phyloP scores from a whole-genome alignment of 2,113 vertebrate species.

The Butorides virescens region DNA sequence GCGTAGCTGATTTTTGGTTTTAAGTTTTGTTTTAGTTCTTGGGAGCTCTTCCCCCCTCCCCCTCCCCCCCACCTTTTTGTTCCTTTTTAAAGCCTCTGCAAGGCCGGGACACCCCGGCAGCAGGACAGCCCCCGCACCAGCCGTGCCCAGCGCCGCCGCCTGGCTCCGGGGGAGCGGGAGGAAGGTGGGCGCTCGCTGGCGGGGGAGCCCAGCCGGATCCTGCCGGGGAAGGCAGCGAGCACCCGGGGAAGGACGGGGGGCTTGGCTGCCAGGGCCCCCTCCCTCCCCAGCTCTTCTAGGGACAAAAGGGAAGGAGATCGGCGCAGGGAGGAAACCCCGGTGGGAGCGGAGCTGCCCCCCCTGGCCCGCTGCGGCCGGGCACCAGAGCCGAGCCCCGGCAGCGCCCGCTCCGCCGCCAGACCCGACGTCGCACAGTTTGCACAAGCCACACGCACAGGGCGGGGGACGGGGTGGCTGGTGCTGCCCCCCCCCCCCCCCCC shows the following conservation, averaged over 20 bases:
- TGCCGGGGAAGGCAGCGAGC: not conserved
- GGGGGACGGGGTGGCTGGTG: not conserved
- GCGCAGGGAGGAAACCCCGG: not conserved
- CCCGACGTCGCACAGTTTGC: not conserved
- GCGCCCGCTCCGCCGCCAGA: not conserved
- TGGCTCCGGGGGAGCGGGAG: not conserved
- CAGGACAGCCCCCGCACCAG: not conserved
- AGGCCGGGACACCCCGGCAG: not conserved
- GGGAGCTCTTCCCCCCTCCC: not conserved
- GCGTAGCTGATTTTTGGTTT: not conserved
- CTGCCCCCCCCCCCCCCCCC: not conserved
- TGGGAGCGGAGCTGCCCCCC: not conserved
- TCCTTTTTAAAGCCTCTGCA: not conserved
- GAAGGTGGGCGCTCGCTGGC: not conserved
- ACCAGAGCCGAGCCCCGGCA: not conserved
- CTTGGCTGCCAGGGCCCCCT: not conserved
- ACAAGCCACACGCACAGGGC: not conserved
- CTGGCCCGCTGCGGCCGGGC: not conserved
- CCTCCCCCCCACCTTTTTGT: rapidly evolving
- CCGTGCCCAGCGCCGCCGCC: too few species aligned
- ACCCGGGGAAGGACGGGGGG: not conserved
- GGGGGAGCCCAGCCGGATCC: not conserved
- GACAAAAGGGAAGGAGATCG: not conserved
- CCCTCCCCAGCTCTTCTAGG: not conserved
- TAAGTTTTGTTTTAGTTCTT: not conserved